Evolutionary conservation across 2,888 invertebrate species (phyloP), one percentile per base, ranked within the genome.

Genomic region (Lamellibrachia satsuma): DNA sequence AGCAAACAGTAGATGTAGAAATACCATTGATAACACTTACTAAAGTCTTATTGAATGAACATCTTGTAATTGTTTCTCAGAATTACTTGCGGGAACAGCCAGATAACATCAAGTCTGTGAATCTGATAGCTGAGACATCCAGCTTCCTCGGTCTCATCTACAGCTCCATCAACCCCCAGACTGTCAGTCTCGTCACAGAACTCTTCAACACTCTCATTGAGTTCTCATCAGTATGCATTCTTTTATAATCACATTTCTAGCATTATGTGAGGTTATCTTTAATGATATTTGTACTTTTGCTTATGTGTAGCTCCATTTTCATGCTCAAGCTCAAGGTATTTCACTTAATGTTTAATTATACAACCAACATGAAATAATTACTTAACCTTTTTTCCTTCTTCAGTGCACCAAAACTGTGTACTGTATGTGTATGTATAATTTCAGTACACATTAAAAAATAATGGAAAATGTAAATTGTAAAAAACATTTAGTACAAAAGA

Each of bases 61-160:
- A 95, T 55, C 75, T n/a, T 92, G 22, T 90, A 2, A 90, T 75
- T 94, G 60, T 60, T 94, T 1, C 8, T 0, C 94, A 96, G 96
- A 95, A 96, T 92, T 96, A 96, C 93, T 94, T 96, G 52, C 93
- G 96, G 91, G 96, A 96, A 92, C 96, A 96, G 94, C 96, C 96
- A n/a, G 96, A 96, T 94, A 96, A 96, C 95, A 96, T 96, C 93
- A 96, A 96, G 94, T 96, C 96, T 11, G 95, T 96, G 90, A 96
- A 96, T 93, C 94, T 96, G 92, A 95, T 96, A 7, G 95, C 95
- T 6, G 96, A 96, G 94, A 95, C 96, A 6, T 95, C 96, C 3
- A 94, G 95, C n/a, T 96, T 96, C 94, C 94, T 96, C 55, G 95
- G 95, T 92, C 95, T 96, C 39, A 93, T 96, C 52, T 96, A 96